These are phyloP conservation scores for Clarias magur DNA, from an alignment of 2,113 vertebrate species.

Conservation along the genomic window DNA sequence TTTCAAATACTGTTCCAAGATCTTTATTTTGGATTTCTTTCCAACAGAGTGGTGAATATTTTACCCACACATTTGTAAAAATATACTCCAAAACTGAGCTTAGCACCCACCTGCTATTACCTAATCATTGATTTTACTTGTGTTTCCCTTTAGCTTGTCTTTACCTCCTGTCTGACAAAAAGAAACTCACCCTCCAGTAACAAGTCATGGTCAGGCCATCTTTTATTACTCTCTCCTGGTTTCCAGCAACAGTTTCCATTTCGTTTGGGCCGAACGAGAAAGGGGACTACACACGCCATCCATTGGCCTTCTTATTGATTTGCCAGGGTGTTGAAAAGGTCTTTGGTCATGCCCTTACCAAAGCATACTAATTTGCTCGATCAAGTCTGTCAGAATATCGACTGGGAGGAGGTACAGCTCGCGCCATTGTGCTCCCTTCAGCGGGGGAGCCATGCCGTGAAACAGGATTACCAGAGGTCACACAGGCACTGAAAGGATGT, in stretches of 20 bases:
- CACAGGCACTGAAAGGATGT: slow-evolving; percentile 92
- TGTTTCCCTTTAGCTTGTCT: slow-evolving; percentile 32
- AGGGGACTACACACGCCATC: slow-evolving; percentile 82
- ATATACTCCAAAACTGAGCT: background rate
- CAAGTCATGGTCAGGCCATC: slow-evolving; percentile 37
- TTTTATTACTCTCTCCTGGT: slow-evolving; percentile 43
- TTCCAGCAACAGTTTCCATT: slow-evolving; percentile 48
- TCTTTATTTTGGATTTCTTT: background rate
- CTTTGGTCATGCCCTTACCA: slow-evolving; percentile 94
- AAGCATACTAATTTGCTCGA: slow-evolving; percentile 99
- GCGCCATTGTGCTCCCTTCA: slow-evolving; percentile 92
- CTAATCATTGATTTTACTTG: slow-evolving; percentile 24
- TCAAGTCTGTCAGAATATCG: slow-evolving; percentile 98
- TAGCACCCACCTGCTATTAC: background rate
- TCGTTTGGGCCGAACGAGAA: slow-evolving; percentile 44
- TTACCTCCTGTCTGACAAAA: slow-evolving; percentile 9
- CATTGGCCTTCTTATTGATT: slow-evolving; percentile 93
- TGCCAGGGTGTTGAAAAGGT: slow-evolving; percentile 92
- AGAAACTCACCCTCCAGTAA: slow-evolving; percentile 36
- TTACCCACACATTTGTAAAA: background rate
- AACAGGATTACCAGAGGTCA: slow-evolving; percentile 99
- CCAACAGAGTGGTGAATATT: background rate
- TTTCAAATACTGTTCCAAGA: background rate
- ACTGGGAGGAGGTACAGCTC: slow-evolving; percentile 92
- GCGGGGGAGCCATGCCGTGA: slow-evolving; percentile 95